These are phyloP conservation scores for Drosophila demipolita DNA, from an alignment of 2,888 invertebrate species.

Conservation along the genomic window DNA sequence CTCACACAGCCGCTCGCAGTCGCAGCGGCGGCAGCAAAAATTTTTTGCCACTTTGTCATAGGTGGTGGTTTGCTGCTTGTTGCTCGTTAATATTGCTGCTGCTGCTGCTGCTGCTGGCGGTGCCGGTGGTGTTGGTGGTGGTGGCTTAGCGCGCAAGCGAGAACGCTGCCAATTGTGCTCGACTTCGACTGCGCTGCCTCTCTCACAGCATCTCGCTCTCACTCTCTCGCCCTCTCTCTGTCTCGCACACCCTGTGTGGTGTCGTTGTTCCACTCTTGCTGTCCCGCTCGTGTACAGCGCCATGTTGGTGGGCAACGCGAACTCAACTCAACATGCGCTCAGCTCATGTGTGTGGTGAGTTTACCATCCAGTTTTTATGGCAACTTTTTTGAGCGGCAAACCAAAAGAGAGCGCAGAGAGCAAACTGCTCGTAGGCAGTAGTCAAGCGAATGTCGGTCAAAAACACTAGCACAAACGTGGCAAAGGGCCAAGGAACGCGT, in stretches of 20 bases:
- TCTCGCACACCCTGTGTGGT: background rate
- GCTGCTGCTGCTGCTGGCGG: background rate
- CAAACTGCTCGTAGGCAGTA: background rate
- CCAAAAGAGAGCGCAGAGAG: background rate
- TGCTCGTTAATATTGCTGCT: background rate
- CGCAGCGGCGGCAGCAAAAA: constrained; percentile 35
- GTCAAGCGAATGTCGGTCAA: constrained; percentile 52
- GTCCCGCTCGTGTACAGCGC: constrained; percentile 56
- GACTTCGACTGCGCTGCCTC: constrained; percentile 1
- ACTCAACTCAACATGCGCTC: constrained; percentile 54
- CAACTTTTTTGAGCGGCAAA: constrained; percentile 30
- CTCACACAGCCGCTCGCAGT: constrained; percentile 39
- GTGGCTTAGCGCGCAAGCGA: constrained; percentile 41
- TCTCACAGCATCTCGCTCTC: constrained; percentile 18
- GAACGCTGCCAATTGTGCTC: constrained; percentile 10
- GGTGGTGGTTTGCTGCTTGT: constrained; percentile 31
- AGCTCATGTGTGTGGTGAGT: constrained; percentile 49
- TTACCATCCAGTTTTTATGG: constrained; percentile 54
- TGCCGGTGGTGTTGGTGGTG: constrained; percentile 2
- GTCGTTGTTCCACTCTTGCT: constrained; percentile 17
- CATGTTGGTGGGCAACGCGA: constrained; percentile 50
- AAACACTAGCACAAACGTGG: constrained; percentile 10
- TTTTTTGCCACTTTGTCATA: constrained; percentile 67
- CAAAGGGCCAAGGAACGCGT: constrained; percentile 17
- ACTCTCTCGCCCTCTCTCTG: constrained; percentile 7